Conservation (phyloP, 30 jellyfish, hydroid and myxozoan genomes). For the Aurelia sp. region DNA sequence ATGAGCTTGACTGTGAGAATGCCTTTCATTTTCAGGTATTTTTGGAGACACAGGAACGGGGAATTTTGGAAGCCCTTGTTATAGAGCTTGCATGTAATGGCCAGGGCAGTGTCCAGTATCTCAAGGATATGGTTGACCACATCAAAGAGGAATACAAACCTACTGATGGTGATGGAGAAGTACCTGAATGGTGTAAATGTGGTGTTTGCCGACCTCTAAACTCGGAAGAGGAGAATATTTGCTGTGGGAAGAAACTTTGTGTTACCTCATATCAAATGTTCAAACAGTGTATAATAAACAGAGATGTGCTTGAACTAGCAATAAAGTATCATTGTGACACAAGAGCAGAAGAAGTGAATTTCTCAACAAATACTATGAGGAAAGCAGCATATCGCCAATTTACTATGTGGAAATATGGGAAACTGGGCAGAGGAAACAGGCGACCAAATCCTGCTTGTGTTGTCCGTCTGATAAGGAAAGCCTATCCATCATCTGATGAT, state of each 20-base stretch:
- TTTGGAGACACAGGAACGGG: too few relatives aligned
- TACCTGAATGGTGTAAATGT: constrained; percentile 8
- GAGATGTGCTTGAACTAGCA: constrained; percentile 13
- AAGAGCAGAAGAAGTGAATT: constrained; percentile 26
- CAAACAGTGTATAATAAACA: background rate
- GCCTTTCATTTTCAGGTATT: too few relatives aligned
- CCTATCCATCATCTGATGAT: constrained; percentile 19
- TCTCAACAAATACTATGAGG: constrained; percentile 14
- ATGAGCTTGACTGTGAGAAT: too few relatives aligned
- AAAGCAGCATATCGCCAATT: constrained; percentile 1
- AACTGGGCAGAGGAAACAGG: constrained; percentile 39
- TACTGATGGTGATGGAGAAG: background rate
- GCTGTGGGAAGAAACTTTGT: background rate
- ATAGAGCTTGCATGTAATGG: too few relatives aligned
- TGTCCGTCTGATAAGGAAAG: constrained; percentile 39
- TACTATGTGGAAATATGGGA: constrained; percentile 56
- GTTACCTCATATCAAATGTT: constrained; percentile 4
- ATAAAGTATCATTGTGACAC: constrained; percentile 10
- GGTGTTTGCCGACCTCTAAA: background rate
- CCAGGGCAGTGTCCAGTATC: background rate
- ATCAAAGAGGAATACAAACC: constrained; percentile 7
- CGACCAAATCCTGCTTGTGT: constrained; percentile 40
- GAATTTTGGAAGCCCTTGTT: too few relatives aligned
- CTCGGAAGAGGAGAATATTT: background rate
- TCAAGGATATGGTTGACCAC: constrained; percentile 4